phyloP scores from a whole-genome alignment of 2,797 vertebrate genomes.

The Acestrorhynchus altus region DNA sequence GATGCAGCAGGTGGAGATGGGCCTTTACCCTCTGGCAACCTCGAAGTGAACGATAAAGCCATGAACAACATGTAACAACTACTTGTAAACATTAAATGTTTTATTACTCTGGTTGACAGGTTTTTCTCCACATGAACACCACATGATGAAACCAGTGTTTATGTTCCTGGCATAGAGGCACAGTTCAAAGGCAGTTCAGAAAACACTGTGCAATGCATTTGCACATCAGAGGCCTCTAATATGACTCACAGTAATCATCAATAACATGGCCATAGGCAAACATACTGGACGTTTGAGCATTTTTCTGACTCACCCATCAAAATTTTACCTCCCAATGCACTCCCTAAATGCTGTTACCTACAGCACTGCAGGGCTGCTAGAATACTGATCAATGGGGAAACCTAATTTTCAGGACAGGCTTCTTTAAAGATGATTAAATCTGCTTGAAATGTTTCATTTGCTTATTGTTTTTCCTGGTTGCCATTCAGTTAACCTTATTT shows the following conservation, averaged over 20 bases:
- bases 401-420: conserved; percentile 46
- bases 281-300: conserved; percentile 2
- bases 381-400: conserved; percentile 43
- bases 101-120: background rate
- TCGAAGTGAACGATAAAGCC: background rate
- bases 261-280: conserved; percentile 29
- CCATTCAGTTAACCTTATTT: background rate
- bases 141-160: conserved; percentile 47
- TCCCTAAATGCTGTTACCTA: conserved; percentile 40
- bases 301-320: conserved; percentile 29
- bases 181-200: conserved; percentile 33
- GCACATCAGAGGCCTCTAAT: conserved; percentile 43
- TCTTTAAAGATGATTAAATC: conserved; percentile 3
- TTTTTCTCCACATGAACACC: conserved; percentile 9
- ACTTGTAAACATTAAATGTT: background rate
- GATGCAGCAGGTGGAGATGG: background rate
- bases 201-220: conserved; percentile 38
- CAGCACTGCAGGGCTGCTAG: conserved; percentile 29
- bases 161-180: conserved; percentile 28
- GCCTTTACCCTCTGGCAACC: background rate
- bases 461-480: background rate
- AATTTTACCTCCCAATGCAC: conserved; percentile 10
- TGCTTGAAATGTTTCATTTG: conserved; percentile 27
- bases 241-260: conserved; percentile 36
- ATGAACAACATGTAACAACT: background rate